Evolutionary conservation across 2,888 invertebrate genomes (phyloP).

Genomic region (Coelogynopora nodosa): DNA sequence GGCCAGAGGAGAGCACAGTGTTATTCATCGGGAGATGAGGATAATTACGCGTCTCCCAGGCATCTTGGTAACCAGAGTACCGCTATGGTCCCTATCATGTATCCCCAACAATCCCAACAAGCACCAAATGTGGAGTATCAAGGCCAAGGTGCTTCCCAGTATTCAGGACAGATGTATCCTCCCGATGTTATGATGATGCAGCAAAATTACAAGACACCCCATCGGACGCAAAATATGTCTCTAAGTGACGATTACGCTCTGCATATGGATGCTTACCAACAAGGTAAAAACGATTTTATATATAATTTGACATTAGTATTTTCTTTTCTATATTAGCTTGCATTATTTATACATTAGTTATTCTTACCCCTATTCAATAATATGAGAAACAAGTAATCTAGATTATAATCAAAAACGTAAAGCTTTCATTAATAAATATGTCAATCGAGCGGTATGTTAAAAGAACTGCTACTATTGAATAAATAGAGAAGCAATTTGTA

Average conservation of each 20-base stretch:
- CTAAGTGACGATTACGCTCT: not conserved
- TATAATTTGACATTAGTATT: no score
- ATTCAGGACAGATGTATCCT: not conserved
- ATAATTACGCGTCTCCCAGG: not conserved
- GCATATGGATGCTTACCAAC: slow-evolving; percentile 23
- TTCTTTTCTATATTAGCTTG: no score
- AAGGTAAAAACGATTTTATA: no score
- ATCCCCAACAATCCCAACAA: not conserved
- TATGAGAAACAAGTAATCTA: no score
- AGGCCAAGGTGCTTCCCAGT: not conserved
- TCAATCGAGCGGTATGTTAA: no score
- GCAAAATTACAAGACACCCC: not conserved
- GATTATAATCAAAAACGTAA: no score
- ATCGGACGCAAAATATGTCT: slow-evolving; percentile 19
- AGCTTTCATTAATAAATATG: no score
- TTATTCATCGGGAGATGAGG: slow-evolving; percentile 40
- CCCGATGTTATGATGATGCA: not conserved
- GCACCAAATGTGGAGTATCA: not conserved
- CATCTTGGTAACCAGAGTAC: not conserved
- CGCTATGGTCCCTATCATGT: not conserved
- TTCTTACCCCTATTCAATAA: no score
- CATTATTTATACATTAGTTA: no score
- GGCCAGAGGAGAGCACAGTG: not conserved
- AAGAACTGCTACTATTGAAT: no score
- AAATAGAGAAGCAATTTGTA: no score